These are phyloP conservation scores for Halcyon badia DNA, from an alignment of 2,797 vertebrate species.

Conservation along the genomic window DNA sequence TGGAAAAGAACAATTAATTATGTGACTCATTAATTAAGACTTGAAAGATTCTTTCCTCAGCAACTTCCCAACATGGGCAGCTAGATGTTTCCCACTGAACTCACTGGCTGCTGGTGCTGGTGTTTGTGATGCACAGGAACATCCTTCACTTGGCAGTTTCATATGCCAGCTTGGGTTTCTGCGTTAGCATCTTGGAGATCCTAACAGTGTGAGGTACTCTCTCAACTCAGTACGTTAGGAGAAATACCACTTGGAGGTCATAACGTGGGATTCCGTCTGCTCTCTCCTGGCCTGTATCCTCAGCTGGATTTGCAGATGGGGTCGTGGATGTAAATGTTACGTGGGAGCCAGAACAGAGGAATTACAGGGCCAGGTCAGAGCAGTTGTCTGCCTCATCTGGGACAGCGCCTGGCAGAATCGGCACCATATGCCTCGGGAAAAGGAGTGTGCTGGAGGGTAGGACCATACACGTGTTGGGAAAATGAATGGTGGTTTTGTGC, in stretches of 20 bases:
- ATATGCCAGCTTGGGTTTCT: conserved; percentile 9
- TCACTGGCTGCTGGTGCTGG: neutral
- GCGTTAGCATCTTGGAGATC: neutral
- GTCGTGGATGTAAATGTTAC: neutral
- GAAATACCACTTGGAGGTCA: neutral
- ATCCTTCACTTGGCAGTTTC: neutral
- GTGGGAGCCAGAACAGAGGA: neutral
- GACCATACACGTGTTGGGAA: neutral
- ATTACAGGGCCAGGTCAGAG: neutral
- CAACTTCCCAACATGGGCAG: neutral
- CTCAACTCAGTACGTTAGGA: neutral
- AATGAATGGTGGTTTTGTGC: neutral
- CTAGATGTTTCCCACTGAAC: neutral
- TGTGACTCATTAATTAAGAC: neutral
- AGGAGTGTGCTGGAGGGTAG: neutral
- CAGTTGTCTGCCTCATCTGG: neutral
- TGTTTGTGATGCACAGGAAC: neutral
- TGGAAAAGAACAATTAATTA: neutral
- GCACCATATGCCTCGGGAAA: neutral
- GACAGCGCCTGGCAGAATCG: neutral
- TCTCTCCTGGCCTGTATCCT: neutral
- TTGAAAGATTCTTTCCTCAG: neutral
- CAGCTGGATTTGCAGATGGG: neutral
- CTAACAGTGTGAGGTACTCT: neutral
- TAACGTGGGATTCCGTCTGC: neutral